A percentile compares a stretch with the other conserved stretches of the same genome.
Evolutionary conservation across 1,140 invertebrate genomes (phyloP).

Genomic region (Philaenus spumarius): DNA sequence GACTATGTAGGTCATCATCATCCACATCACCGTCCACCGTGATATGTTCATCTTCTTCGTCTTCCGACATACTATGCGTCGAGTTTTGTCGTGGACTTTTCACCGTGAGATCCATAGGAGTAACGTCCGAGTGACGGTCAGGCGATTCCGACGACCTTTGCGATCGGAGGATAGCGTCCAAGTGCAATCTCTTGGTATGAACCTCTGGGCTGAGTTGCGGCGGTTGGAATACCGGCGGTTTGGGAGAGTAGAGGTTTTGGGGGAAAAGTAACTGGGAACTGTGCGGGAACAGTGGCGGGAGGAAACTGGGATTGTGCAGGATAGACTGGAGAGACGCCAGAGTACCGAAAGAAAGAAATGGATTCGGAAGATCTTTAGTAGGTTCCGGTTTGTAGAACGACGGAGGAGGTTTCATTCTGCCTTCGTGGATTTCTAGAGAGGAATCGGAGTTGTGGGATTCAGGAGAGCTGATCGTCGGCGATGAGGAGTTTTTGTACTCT

Average conservation of each 20-base stretch:
- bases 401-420: slow-evolving; percentile 34
- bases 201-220: slow-evolving; percentile 40
- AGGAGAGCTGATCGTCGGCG: slow-evolving; percentile 63
- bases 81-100: neutral
- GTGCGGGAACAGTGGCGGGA: slow-evolving; percentile 9
- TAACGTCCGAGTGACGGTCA: slow-evolving; percentile 39
- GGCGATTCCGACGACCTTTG: slow-evolving; percentile 42
- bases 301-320: slow-evolving; percentile 12
- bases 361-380: slow-evolving; percentile 36
- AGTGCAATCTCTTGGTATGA: slow-evolving; percentile 58
- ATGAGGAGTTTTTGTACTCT: slow-evolving; percentile 45
- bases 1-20: slow-evolving; percentile 42
- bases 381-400: slow-evolving; percentile 30
- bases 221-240: slow-evolving; percentile 6
- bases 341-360: slow-evolving; percentile 40
- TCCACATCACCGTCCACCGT: slow-evolving; percentile 42
- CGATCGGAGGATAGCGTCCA: slow-evolving; percentile 63
- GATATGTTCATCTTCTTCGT: slow-evolving; percentile 8
- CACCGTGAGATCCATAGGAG: slow-evolving; percentile 36
- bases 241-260: slow-evolving; percentile 6
- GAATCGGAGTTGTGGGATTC: slow-evolving; percentile 71
- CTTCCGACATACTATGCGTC: neutral
- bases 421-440: slow-evolving; percentile 53
- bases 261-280: slow-evolving; percentile 13
- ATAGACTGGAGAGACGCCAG: slow-evolving; percentile 20